phyloP scores from a whole-genome alignment of 2,797 vertebrate species.

The Enteromius trimaculatus region DNA sequence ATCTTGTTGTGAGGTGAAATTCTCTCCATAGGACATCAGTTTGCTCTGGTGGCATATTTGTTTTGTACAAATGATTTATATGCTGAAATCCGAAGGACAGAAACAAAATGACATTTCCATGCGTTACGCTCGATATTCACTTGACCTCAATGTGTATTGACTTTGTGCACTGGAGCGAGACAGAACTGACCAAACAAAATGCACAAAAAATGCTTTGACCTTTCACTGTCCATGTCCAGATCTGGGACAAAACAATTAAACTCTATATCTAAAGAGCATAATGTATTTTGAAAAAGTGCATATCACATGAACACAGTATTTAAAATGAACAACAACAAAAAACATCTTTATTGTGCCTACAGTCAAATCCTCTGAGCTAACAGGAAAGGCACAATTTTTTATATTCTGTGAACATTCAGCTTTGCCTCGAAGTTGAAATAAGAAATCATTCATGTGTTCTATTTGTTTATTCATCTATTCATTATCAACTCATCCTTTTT shows the following conservation, averaged over 20 bases:
- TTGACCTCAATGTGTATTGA: conserved; percentile 59
- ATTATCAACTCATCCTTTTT: conserved; percentile 9
- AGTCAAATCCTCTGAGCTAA: background rate
- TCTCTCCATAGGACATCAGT: background rate
- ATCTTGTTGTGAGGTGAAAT: background rate
- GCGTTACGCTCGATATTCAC: conserved; percentile 44
- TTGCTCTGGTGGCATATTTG: conserved; percentile 39
- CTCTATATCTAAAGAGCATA: conserved; percentile 17
- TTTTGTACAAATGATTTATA: conserved; percentile 54
- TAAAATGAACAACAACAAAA: background rate
- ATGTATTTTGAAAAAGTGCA: background rate
- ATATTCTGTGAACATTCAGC: conserved; percentile 31
- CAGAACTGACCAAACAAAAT: conserved; percentile 39
- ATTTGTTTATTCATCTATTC: conserved; percentile 45
- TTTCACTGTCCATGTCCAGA: conserved; percentile 41
- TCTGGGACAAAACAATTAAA: background rate
- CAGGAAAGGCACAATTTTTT: background rate
- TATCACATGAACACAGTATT: background rate
- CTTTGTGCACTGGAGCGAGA: conserved; percentile 54
- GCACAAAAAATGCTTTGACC: conserved; percentile 47
- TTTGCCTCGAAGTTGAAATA: conserved; percentile 28
- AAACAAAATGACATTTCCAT: conserved; percentile 50
- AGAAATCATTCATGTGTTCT: conserved; percentile 34
- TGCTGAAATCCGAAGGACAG: conserved; percentile 28
- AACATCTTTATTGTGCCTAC: background rate